Conservation (phyloP, 2,113 vertebrate species). For the Phasianus colchicus region DNA sequence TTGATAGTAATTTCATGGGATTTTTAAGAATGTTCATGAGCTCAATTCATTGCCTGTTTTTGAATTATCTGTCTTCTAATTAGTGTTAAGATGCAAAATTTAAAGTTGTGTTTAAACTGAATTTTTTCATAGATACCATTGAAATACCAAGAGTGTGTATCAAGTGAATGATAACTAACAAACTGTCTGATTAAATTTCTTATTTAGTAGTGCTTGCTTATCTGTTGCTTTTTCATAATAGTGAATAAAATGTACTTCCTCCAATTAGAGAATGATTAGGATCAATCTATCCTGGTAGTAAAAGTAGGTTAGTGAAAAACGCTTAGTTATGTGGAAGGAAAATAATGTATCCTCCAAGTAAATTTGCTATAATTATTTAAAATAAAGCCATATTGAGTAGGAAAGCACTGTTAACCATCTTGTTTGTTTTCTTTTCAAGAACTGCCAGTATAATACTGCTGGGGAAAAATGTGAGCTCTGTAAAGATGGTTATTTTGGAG, state of each 20-base stretch:
- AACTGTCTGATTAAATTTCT: neutral
- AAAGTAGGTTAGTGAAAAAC: neutral
- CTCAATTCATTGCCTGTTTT: neutral
- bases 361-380: neutral
- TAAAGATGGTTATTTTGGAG: slow-evolving; percentile 88
- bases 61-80: neutral
- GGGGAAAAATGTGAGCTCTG: slow-evolving; percentile 91
- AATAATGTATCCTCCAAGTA: neutral
- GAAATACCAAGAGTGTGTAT: neutral
- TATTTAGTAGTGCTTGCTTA: neutral
- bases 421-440: slow-evolving; percentile 75
- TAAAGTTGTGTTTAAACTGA: neutral
- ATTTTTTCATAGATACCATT: neutral
- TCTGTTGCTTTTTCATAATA: neutral
- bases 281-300: neutral
- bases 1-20: neutral
- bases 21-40: neutral
- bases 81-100: neutral
- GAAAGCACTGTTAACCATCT: slow-evolving; percentile 19
- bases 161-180: neutral
- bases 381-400: neutral
- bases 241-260: neutral
- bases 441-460: slow-evolving; percentile 88
- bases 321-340: neutral
- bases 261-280: neutral